Base-by-base conservation (phyloP, 1,140 invertebrate species). In the Bombus vancouverensis region DNA sequence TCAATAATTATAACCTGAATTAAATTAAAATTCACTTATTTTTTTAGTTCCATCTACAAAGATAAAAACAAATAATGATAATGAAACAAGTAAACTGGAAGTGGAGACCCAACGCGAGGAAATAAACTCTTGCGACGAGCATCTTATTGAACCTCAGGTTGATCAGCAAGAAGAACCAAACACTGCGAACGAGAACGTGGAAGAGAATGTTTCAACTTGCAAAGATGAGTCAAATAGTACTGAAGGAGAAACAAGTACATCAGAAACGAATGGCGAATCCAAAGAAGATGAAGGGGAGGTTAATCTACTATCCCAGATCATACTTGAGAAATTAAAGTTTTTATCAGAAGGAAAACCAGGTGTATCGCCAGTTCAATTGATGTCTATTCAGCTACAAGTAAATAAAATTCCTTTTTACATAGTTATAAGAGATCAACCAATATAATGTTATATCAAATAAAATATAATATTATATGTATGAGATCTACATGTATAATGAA, bases 361-460 rank as follows among this genome's bases (percentile, higher is more conserved):
- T 34, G 95, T 96, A 9, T 96, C 96, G 5, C 96, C 96, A 6
- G 96, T 97, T 68, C 97, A 97, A 95, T 93, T 96, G 39, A 96
- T 97, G 94, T 93, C 96, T 37, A 96, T 97, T 85, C 96, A 97
- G 93, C 93, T 97, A 78, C 96, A 97, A 94, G 97, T 96, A 91
- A 93, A 82, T 86, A 42, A 59, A 82, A 47, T 70, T 83, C 73
- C 86, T 34, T 34, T 77, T 75, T 75, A 9, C 44, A 78, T 57
- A 13, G 32, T 77, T 62, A 28, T 42, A 68, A 42, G 62, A 70
- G 13, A 22, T 86, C 57, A 53, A 53, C 47, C 47, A 53, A 18
- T 53, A 37, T 70, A 37, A 66, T 57, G 18, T 53, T 66, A 1
- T 53, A 53, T 53, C 18, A 53, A 18, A 53, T 53, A 53, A 22